Percentiles rank a stretch among this genome's conserved stretches.
phyloP scores from a whole-genome alignment of 2,888 invertebrate genomes.

The Trissolcus brochymenae region DNA sequence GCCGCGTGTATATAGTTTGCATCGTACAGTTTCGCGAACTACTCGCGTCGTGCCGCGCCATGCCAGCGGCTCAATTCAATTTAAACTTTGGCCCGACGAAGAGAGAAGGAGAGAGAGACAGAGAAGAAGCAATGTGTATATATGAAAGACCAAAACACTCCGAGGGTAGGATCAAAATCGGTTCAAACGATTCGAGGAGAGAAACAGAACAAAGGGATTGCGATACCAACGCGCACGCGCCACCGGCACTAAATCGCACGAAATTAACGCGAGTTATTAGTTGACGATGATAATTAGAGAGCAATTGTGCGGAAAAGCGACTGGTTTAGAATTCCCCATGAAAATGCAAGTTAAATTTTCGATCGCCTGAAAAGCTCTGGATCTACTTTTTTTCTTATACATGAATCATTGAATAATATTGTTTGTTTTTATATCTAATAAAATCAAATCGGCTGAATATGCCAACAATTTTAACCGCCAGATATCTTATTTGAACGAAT shows the following conservation, averaged over 20 bases:
- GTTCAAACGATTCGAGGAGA: slow-evolving; percentile 17
- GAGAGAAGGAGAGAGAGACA: slow-evolving; percentile 39
- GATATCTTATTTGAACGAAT: not conserved
- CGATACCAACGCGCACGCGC: slow-evolving; percentile 63
- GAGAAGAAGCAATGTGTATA: slow-evolving; percentile 27
- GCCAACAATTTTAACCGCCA: no score
- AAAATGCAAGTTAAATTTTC: slow-evolving; percentile 42
- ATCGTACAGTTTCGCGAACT: slow-evolving; percentile 71
- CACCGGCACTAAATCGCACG: slow-evolving; percentile 72
- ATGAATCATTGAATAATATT: not conserved
- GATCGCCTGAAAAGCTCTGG: slow-evolving; percentile 8
- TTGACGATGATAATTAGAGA: slow-evolving; percentile 74
- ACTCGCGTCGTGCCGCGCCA: slow-evolving; percentile 65
- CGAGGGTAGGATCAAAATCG: slow-evolving; percentile 39
- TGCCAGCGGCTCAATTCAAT: slow-evolving; percentile 74
- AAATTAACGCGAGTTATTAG: slow-evolving; percentile 76
- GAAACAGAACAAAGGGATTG: slow-evolving; percentile 36
- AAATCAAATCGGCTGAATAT: no score
- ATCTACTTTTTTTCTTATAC: not conserved
- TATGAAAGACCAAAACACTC: slow-evolving; percentile 35
- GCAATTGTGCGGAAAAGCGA: slow-evolving; percentile 75
- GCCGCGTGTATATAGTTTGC: slow-evolving; percentile 61
- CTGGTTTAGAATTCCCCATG: slow-evolving; percentile 53
- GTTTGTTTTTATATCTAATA: not conserved
- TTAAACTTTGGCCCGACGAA: slow-evolving; percentile 71